Evolutionary conservation across 2,888 invertebrate species (phyloP), one percentile per base, ranked within the genome.

Genomic region (Melipona bicolor): DNA sequence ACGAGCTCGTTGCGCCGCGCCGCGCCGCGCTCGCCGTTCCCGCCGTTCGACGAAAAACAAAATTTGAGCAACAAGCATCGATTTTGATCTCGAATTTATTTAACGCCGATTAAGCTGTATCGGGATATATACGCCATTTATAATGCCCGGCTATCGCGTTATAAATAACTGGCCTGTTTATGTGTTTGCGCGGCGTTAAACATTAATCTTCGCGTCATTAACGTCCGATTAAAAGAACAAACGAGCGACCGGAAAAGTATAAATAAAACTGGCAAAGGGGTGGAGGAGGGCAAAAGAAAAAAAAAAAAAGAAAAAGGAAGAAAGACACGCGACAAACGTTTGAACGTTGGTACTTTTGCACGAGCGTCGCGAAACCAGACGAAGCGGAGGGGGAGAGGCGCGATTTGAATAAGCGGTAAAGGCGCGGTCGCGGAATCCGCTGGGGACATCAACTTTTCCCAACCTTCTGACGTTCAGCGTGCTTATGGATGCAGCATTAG

Each of bases 401-500:
- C 87, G 87, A 90, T 93, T 91, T 90, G 91, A 91, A 92, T 91
- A 91, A 90, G 86, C 77, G 79, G 81, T 75, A 81, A 87, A 87
- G 84, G 87, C 85, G 87, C 83, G 85, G 87, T 86, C 88, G 84
- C 83, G 89, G 88, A 91, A 91, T 91, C 90, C 91, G 90, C 88
- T 71, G 75, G 90, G 90, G 90, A 91, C 88, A 90, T 91, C 90
- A 91, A 92, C 90, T 93, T 91, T 81, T 90, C 83, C 86, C 82
- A 87, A 88, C 85, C 82, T 87, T 83, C 88, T 88, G 91, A 91
- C 92, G 90, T 90, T 91, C 86, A 88, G 82, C 89, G 87, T 85
- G 89, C 90, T 87, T 85, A 87, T 81, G 87, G 90, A 90, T 90
- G 87, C 89, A 81, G 89, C 92, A 92, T 92, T 92, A 92, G 89